A percentile compares a stretch with the other conserved stretches of the same genome.
These are phyloP conservation scores for Andrena marginata DNA, from an alignment of 2,888 invertebrate genomes.

Conservation along the genomic window DNA sequence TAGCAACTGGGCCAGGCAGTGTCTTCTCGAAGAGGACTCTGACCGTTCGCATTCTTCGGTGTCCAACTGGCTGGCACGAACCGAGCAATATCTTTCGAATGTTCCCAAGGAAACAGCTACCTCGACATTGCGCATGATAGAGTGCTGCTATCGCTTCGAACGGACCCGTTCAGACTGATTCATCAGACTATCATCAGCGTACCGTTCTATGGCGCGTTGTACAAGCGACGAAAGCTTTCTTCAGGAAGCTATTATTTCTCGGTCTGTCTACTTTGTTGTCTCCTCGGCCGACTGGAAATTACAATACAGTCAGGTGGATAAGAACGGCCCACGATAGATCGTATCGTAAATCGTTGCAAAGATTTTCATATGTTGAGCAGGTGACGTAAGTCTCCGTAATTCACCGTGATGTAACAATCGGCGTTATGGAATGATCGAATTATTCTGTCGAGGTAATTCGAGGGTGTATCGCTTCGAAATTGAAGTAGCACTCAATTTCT, in stretches of 20 bases:
- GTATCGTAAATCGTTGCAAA: neutral
- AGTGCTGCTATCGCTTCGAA: neutral
- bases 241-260: slow-evolving; percentile 39
- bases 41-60: slow-evolving; percentile 65
- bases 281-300: neutral
- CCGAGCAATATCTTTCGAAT: slow-evolving; percentile 5
- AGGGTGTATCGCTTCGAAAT: neutral
- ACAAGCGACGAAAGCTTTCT: slow-evolving; percentile 31
- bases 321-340: slow-evolving; percentile 1
- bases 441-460: neutral
- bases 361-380: slow-evolving; percentile 23
- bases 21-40: slow-evolving; percentile 27
- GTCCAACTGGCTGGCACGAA: slow-evolving; percentile 53
- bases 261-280: slow-evolving; percentile 16
- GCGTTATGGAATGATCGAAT: neutral
- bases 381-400: slow-evolving; percentile 5
- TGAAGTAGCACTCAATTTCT: neutral
- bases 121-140: neutral
- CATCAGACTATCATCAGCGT: slow-evolving; percentile 14
- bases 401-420: neutral
- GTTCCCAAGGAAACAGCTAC: neutral
- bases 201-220: neutral
- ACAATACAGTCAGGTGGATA: neutral
- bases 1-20: slow-evolving; percentile 34
- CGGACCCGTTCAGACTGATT: neutral